Evolutionary conservation across 2,113 vertebrate species (phyloP), one percentile per base, ranked within the genome.

Genomic region (Tautogolabrus adspersus): DNA sequence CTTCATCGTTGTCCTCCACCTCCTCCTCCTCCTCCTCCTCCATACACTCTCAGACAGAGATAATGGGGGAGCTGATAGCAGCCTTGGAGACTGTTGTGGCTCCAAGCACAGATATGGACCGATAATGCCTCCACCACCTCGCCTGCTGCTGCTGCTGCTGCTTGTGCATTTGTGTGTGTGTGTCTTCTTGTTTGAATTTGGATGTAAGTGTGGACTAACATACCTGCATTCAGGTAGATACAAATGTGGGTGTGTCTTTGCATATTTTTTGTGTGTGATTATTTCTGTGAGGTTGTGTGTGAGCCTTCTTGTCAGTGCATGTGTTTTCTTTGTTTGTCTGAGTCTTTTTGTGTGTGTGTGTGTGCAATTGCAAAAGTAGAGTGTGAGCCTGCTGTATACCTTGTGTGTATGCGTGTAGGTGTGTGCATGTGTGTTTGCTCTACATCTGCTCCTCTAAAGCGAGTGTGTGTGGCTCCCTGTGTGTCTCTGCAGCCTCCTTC

Each of bases 41-140:
- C 93, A 93, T 93, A 82, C 89, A 75, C 91, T 90, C 91, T 92
- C 90, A 88, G 81, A 91, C 88, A 81, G 95, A 97, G 96, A 98
- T 98, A 97, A 97, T 97, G 96, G 96, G 95, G 92, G 95, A 95
- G 95, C 96, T 97, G 97, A 97, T 98, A 97, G 96, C 96, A 96
- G 95, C 96, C 96, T 96, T 94, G 95, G 96, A 97, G 97, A 97
- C 96, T 94, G 94, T 89, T 93, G 95, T 93, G 95, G 95, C 96
- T 96, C 95, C 91, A 74, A 94, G 96, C 96, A 93, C 95, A 97
- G 96, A 96, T 96, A 94, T 94, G 95, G 96, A 94, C 96, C 93
- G 96, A 97, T 98, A 97, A 95, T 92, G 94, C 94, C 95, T 94
- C 94, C 92, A 92, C 95, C 95, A 96, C 94, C 94, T 94, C 92